Evolutionary conservation across 2,888 invertebrate genomes (phyloP), one percentile per base, ranked within the genome.

Genomic region (Chymomyza amoena): DNA sequence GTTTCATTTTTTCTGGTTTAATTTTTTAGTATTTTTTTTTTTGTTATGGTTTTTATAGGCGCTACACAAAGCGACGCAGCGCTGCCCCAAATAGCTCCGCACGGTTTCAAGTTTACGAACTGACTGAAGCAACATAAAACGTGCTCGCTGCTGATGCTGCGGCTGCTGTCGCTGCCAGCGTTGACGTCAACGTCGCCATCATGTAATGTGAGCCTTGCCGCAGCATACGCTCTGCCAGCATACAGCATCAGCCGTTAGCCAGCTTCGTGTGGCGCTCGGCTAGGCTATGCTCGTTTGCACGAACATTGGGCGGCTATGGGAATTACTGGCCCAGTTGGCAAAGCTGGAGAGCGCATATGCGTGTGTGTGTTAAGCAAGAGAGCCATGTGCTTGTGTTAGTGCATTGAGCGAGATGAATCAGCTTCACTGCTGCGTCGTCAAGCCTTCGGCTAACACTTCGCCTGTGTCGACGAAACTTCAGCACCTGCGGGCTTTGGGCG

Each of bases 81-180:
- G 36, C 65, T 64, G 32, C 70, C 20, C 52, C 74, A 71, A 67
- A 69, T 78, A 76, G 78, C 84, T 84, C 89, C 88, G 84, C 82
- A 86, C 89, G 82, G 86, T 80, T 89, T 86, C 88, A 89, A 88
- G 89, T 83, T 90, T 89, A 88, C 90, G 87, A 89, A 85, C 86
- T 79, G 88, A 90, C 90, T 90, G 84, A 90, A 79, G 75, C 61
- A 62, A 72, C 73, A 69, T 75, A 70, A 81, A 78, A 80, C 76
- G 78, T 79, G 81, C 78, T 70, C 80, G 83, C 81, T 84, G 73
- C 81, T 81, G 74, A 65, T 70, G 63, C n/a, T 66, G 57, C 62
- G 60, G 72, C 62, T 56, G 69, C 50, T 64, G 56, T 25, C 61
- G 16, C 32, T 64, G 66, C 45, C 67, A 39, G 25, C 59, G 32